Conservation (phyloP, 2,113 vertebrate genomes). For the Gymnogyps californianus region DNA sequence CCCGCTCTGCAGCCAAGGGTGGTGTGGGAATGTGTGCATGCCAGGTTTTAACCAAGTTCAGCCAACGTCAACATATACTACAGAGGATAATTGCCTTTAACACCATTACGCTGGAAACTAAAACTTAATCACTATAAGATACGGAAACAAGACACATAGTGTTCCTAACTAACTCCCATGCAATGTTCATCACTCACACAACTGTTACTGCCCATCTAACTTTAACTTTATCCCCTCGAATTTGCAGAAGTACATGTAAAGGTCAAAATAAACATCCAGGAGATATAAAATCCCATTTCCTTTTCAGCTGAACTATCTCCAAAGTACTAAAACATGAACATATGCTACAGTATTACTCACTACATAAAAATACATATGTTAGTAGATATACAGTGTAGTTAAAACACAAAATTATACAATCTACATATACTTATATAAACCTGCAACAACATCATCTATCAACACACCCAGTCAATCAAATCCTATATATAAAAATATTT, state of each 20-base stretch:
- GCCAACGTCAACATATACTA: neutral
- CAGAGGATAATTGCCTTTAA: neutral
- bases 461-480: constrained; percentile 45
- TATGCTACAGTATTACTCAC: constrained; percentile 66
- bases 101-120: neutral
- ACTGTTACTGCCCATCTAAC: neutral
- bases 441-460: constrained; percentile 21
- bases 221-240: neutral
- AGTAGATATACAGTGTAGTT: constrained; percentile 54
- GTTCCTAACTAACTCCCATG: neutral
- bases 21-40: neutral
- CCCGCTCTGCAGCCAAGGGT: neutral
- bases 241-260: neutral
- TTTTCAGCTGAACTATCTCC: constrained; percentile 48
- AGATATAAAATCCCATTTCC: constrained; percentile 30
- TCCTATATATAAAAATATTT: constrained; percentile 24
- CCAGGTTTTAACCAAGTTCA: neutral
- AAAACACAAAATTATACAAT: constrained; percentile 49
- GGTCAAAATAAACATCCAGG: constrained; percentile 50
- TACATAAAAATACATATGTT: constrained; percentile 64
- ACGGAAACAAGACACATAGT: neutral
- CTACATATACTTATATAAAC: constrained; percentile 44
- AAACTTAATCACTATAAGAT: neutral
- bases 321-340: constrained; percentile 59
- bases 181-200: neutral